Conservation (phyloP, 2,888 invertebrate species). For the Lacanobia oleracea region DNA sequence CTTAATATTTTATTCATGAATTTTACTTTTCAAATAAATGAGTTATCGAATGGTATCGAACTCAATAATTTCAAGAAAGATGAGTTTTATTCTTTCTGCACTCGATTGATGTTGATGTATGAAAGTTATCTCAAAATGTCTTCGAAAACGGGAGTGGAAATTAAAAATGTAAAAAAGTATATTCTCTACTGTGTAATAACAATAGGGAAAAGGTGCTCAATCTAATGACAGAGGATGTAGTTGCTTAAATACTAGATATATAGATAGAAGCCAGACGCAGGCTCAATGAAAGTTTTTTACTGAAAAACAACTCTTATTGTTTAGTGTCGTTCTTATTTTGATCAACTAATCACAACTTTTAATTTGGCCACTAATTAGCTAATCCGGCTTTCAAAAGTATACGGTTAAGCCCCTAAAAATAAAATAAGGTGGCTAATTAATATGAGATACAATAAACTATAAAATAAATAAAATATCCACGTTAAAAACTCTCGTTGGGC, state of each 20-base stretch:
- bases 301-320: not conserved
- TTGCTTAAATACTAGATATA: not conserved
- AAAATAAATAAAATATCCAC: too few relatives aligned
- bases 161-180: not conserved
- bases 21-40: not conserved
- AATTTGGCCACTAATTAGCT: not conserved
- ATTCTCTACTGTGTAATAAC: not conserved
- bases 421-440: too few relatives aligned
- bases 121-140: not conserved
- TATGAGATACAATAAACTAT: too few relatives aligned
- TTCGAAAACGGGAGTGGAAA: not conserved
- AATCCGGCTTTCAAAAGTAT: not conserved
- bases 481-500: not conserved
- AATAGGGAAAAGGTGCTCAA: slow-evolving; percentile 1
- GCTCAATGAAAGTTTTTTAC: not conserved
- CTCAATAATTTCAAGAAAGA: not conserved
- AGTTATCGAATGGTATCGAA: not conserved
- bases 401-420: too few relatives aligned
- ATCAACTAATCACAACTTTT: not conserved
- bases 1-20: not conserved
- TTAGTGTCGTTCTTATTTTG: not conserved
- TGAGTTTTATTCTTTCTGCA: not conserved
- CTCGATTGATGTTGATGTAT: not conserved
- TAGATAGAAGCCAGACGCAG: not conserved
- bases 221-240: slow-evolving; percentile 1